Evolutionary conservation across 2,888 invertebrate species (phyloP), one percentile per base, ranked within the genome.

Genomic region (Pachymerium ferrugineum): DNA sequence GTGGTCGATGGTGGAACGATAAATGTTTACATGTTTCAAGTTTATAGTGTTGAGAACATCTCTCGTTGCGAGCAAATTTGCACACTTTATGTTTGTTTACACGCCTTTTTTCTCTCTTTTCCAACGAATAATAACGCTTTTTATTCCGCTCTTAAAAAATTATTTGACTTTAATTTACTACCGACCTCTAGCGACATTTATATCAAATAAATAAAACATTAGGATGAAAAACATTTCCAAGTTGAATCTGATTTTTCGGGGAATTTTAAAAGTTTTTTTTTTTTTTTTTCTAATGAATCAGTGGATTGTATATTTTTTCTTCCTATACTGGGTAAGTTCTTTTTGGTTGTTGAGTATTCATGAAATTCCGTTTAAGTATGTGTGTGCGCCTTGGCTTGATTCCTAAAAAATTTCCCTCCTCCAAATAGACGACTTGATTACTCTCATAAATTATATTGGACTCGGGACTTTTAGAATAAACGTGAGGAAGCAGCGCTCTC

Each of bases 11-110:
- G 25, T 54, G 25, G 25, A 54, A 54, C 54, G 54, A 54, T 54
- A 54, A 54, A 54, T 54, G 54, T 54, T 54, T 54, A 54, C 54
- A 54, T 54, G 54, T 54, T 54, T 54, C 54, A 54, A 54, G 25
- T 54, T 54, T 54, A 54, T 54, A 25, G 54, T 54, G 25, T 54
- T 54, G 54, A 22, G 14, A 54, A 54, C 54, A 25, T 25, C 54
- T 28, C 54, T 54, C 54, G 54, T 54, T 28, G 54, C 54, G 25
- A 22, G 22, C 54, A 54, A 54, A 54, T 54, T 54, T 54, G 8
- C 54, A 54, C 54, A 25, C 54, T 54, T 54, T 54, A 54, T 54
- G 54, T 54, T 54, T 54, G 54, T 54, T 54, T 54, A 22, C 22
- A 16, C 16, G 12, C 3, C 38, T 38, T 38, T 38, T 38, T 38